Evolutionary conservation across 2,888 invertebrate species (phyloP).

Genomic region (Baccha elongata): DNA sequence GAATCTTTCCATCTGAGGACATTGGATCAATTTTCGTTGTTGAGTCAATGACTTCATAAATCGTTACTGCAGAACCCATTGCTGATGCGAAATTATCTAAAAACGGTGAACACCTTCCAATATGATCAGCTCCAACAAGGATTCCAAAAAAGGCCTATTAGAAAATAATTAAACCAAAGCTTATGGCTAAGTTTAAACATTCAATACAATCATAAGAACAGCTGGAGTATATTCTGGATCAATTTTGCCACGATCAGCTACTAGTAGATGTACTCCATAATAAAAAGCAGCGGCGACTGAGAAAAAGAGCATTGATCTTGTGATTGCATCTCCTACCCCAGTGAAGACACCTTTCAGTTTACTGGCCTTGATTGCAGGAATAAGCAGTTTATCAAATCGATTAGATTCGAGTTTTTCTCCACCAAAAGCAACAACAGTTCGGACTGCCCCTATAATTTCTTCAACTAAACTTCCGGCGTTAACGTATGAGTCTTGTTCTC

Average conservation of each 20-base stretch:
- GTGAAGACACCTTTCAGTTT: slow-evolving; percentile 86
- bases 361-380: slow-evolving; percentile 86
- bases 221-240: slow-evolving; percentile 87
- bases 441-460: slow-evolving; percentile 88
- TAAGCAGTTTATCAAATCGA: slow-evolving; percentile 82
- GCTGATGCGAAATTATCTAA: slow-evolving; percentile 88
- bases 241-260: slow-evolving; percentile 84
- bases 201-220: slow-evolving; percentile 88
- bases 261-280: slow-evolving; percentile 89
- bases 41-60: slow-evolving; percentile 90
- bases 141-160: slow-evolving; percentile 86
- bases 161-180: neutral
- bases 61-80: slow-evolving; percentile 87
- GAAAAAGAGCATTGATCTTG: slow-evolving; percentile 89
- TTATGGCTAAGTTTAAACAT: neutral
- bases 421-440: slow-evolving; percentile 90
- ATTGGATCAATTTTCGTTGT: slow-evolving; percentile 88
- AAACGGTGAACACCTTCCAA: slow-evolving; percentile 88
- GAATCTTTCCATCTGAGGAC: slow-evolving; percentile 86
- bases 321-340: slow-evolving; percentile 87
- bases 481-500: slow-evolving; percentile 88
- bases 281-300: slow-evolving; percentile 89
- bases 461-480: slow-evolving; percentile 89
- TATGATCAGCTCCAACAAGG: slow-evolving; percentile 88
- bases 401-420: slow-evolving; percentile 88